Conservation (phyloP, 2,888 invertebrate species). For the Sinodicranocentrus sp. region DNA sequence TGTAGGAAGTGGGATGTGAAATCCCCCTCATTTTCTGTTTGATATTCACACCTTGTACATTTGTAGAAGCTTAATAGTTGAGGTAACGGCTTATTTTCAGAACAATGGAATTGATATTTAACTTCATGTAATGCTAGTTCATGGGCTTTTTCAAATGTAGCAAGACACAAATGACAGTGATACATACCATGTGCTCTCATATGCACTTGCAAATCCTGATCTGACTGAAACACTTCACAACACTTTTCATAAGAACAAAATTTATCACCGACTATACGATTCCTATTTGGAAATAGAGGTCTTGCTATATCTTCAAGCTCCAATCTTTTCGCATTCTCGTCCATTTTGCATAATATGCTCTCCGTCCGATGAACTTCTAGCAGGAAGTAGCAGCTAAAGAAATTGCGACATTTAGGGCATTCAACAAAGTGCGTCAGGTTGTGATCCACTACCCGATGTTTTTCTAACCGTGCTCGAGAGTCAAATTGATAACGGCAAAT, state of each 20-base stretch:
- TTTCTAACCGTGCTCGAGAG: conserved; percentile 24
- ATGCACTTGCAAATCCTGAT: background rate
- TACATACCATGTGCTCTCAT: conserved; percentile 16
- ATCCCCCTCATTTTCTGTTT: conserved; percentile 2
- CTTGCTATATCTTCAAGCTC: conserved; percentile 23
- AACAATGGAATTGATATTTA: background rate
- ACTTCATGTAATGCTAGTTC: conserved; percentile 29
- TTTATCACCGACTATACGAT: background rate
- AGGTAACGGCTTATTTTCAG: too few species aligned
- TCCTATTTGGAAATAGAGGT: conserved; percentile 2
- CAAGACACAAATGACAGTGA: conserved; percentile 7
- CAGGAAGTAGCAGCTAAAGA: background rate
- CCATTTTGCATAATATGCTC: background rate
- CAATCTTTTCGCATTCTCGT: background rate
- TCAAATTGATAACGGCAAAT: background rate
- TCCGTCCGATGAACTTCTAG: conserved; percentile 2
- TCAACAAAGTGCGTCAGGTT: conserved; percentile 7
- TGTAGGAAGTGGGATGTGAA: conserved; percentile 37
- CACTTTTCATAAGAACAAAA: conserved; percentile 18
- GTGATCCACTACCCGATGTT: conserved; percentile 17
- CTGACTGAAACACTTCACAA: conserved; percentile 23
- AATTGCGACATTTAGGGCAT: conserved; percentile 10
- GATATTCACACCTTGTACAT: conserved; percentile 32
- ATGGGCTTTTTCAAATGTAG: conserved; percentile 4
- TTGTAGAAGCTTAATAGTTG: background rate